phyloP scores from a whole-genome alignment of 30 jellyfish, hydroid and myxozoan genomes.

The Rhopilema esculentum region DNA sequence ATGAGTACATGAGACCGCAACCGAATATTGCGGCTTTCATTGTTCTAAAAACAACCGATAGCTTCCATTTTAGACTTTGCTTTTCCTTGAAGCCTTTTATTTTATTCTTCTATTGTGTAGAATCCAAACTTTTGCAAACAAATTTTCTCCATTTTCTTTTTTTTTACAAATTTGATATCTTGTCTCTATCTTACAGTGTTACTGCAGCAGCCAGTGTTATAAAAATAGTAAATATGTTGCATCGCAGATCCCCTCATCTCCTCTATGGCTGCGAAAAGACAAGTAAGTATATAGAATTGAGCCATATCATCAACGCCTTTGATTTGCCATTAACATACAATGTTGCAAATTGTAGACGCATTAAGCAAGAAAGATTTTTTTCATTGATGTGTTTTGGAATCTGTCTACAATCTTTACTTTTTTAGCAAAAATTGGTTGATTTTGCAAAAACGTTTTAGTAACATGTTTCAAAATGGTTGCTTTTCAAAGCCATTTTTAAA shows the following conservation, averaged over 20 bases:
- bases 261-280: constrained; percentile 57
- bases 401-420: not conserved
- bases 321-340: no score
- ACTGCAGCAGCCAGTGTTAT: constrained; percentile 64
- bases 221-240: constrained; percentile 75
- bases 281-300: constrained; percentile 25
- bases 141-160: no score
- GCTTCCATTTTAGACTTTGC: no score
- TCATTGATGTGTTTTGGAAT: no score
- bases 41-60: no score
- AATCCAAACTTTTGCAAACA: no score
- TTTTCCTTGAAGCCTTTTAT: no score
- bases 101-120: not conserved
- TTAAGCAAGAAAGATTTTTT: no score
- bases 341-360: no score
- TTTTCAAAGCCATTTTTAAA: not conserved
- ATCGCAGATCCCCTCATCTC: constrained; percentile 66
- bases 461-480: not conserved
- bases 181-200: constrained; percentile 38
- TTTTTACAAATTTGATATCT: not conserved
- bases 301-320: not conserved
- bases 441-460: not conserved
- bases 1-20: no score
- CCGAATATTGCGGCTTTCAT: no score
- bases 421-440: not conserved